phyloP scores from a whole-genome alignment of 2,888 invertebrate species.

The Tethea ocularis region DNA sequence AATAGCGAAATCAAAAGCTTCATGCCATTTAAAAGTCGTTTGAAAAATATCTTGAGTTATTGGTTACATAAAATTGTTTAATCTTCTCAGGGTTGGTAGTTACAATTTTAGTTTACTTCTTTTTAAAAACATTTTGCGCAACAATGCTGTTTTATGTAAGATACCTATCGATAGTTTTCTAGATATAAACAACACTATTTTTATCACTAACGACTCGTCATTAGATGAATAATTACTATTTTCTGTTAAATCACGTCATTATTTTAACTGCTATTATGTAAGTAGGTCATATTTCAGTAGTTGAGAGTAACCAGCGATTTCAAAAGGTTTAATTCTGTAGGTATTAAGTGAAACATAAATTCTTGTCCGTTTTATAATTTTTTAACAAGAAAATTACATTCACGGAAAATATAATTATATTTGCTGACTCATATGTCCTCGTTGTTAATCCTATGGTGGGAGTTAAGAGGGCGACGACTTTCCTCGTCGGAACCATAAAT shows the following conservation, averaged over 20 bases:
- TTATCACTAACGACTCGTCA: not conserved
- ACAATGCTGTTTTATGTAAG: not conserved
- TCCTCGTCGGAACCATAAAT: slow-evolving; percentile 97
- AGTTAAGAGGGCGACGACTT: slow-evolving; percentile 90
- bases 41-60: not conserved
- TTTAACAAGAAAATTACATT: slow-evolving; percentile 62
- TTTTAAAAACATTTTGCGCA: not conserved
- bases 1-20: not conserved
- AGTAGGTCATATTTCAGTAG: not conserved
- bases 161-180: not conserved
- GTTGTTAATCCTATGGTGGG: slow-evolving; percentile 86
- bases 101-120: not conserved
- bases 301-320: not conserved
- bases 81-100: not conserved
- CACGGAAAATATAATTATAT: slow-evolving; percentile 39
- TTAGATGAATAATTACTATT: not conserved
- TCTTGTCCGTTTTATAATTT: slow-evolving; percentile 42
- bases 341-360: slow-evolving; percentile 23
- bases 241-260: not conserved
- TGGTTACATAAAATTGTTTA: not conserved
- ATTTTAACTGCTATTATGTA: not conserved
- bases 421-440: slow-evolving; percentile 71
- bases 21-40: not conserved
- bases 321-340: not conserved
- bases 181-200: not conserved